Evolutionary conservation across 2,888 invertebrate species (phyloP).

Genomic region (Leptinotarsa haldemani): DNA sequence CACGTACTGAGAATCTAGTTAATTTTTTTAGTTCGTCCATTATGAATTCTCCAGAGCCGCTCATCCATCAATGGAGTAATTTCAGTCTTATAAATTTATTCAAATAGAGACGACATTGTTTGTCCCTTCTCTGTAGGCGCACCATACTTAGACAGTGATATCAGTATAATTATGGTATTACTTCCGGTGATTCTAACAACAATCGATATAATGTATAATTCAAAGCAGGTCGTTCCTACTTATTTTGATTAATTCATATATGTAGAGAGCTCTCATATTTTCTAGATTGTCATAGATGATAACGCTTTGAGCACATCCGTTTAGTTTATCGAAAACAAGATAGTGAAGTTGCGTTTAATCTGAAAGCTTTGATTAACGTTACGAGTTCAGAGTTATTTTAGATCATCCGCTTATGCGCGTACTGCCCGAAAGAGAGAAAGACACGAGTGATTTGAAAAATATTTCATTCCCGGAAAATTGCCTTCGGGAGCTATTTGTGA

Average conservation of each 20-base stretch:
- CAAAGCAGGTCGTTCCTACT: slow-evolving; percentile 30
- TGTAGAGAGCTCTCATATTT: slow-evolving; percentile 13
- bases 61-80: slow-evolving; percentile 14
- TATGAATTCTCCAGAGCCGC: background rate
- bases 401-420: background rate
- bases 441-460: background rate
- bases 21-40: background rate
- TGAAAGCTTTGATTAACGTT: slow-evolving; percentile 1
- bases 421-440: background rate
- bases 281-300: slow-evolving; percentile 33
- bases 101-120: slow-evolving; percentile 25
- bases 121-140: slow-evolving; percentile 2
- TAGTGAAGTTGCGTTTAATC: slow-evolving; percentile 1
- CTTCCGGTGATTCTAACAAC: slow-evolving; percentile 40
- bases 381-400: background rate
- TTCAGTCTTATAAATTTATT: slow-evolving; percentile 4
- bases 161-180: slow-evolving; percentile 34
- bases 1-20: background rate
- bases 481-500: too few relatives aligned
- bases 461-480: background rate
- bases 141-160: slow-evolving; percentile 24
- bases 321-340: slow-evolving; percentile 18
- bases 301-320: slow-evolving; percentile 28
- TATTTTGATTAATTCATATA: slow-evolving; percentile 21
- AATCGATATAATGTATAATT: slow-evolving; percentile 39